Percentiles rank a stretch among this genome's conserved stretches.
These are phyloP conservation scores for Escarpia spicata DNA, from an alignment of 2,888 invertebrate genomes.

Conservation along the genomic window DNA sequence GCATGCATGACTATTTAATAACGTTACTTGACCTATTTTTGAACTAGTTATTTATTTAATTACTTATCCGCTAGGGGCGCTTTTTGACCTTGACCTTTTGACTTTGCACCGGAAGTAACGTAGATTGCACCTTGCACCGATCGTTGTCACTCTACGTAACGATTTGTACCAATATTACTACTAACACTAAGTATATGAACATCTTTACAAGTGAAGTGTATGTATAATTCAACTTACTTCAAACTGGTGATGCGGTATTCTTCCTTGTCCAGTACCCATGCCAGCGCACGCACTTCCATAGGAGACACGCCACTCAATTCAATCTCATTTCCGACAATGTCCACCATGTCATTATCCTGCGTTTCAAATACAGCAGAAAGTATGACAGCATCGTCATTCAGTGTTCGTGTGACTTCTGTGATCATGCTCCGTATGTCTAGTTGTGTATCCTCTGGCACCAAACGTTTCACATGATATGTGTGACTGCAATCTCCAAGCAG, in stretches of 20 bases:
- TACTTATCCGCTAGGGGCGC: too few species aligned
- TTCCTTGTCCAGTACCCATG: background rate
- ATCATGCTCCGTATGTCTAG: background rate
- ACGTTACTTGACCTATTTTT: too few species aligned
- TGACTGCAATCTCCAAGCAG: background rate
- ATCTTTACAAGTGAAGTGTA: background rate
- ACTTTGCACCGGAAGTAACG: too few species aligned
- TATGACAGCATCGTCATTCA: background rate
- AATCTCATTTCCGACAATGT: background rate
- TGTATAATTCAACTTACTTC: background rate
- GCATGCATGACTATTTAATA: too few species aligned
- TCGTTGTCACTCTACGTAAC: too few species aligned
- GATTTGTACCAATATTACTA: too few species aligned
- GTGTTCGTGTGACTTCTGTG: background rate
- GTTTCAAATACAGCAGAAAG: background rate
- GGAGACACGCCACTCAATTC: background rate
- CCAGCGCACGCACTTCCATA: background rate
- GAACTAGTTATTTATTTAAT: too few species aligned
- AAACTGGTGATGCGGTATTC: background rate
- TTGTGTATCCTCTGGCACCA: background rate
- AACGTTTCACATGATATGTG: background rate
- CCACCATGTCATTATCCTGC: background rate
- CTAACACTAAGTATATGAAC: background rate
- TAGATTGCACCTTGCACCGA: too few species aligned
- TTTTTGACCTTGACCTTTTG: too few species aligned